Percentiles rank a stretch among this genome's conserved stretches.
These are phyloP conservation scores for Theonella swinhoei DNA, from an alignment of 37 sponge, comb jelly and placozoan genomes.

Conservation along the genomic window DNA sequence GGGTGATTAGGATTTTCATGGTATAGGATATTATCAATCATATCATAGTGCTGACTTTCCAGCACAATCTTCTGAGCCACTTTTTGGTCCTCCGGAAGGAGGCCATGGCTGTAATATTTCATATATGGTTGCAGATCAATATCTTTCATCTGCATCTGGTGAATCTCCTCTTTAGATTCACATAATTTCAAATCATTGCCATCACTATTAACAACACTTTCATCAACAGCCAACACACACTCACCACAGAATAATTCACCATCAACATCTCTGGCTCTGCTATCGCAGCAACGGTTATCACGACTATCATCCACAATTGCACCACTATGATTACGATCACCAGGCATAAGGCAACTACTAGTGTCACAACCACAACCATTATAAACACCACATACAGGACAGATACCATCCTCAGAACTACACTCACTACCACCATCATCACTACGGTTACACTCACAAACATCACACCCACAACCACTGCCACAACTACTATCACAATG, in stretches of 20 bases:
- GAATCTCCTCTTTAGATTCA: neutral
- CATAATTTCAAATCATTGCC: neutral
- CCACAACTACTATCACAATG: neutral
- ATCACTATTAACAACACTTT: neutral
- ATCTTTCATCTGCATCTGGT: constrained; percentile 1
- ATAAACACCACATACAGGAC: neutral
- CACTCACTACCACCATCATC: neutral
- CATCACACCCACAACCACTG: neutral
- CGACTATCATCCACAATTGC: neutral
- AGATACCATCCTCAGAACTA: neutral
- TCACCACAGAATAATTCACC: neutral
- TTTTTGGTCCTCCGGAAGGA: neutral
- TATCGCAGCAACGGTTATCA: neutral
- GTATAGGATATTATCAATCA: neutral
- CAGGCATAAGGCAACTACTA: neutral
- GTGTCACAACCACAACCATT: neutral
- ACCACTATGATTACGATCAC: neutral
- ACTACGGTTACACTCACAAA: neutral
- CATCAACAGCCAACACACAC: constrained; percentile 2
- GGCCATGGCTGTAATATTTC: neutral
- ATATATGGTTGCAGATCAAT: neutral
- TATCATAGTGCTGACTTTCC: constrained; percentile 14
- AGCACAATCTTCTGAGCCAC: neutral
- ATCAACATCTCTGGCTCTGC: neutral
- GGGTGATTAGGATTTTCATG: constrained; percentile 12